Base-by-base conservation (phyloP, 2,797 vertebrate genomes). In the Neostethus bicornis region DNA sequence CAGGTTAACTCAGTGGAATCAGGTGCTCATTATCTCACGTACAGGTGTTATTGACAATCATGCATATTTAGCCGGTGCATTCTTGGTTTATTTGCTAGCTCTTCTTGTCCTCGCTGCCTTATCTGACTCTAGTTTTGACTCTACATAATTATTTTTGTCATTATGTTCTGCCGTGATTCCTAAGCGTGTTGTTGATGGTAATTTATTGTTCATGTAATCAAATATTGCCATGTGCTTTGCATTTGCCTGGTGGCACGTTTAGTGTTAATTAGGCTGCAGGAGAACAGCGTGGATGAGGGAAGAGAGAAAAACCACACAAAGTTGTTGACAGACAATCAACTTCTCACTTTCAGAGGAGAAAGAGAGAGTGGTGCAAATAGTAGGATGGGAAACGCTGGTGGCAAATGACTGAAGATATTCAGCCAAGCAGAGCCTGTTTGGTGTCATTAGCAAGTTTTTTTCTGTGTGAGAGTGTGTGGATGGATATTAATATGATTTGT, bases 131-230 rank as follows among this genome's bases (percentile, higher is more conserved):
- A 75, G 79, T 72, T 88, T 81, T 87, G 84, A 86, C 87, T 86
- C 57, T 70, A 81, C 87, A 77, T 89, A 88, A 91, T 90, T 86
- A 89, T 73, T 71, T 54, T 64, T 77, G 75, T 73, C 85, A 87
- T 74, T 74, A 75, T 73, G 69, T 81, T 84, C 81, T 85, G 74
- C 59, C 54, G 77, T 66, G 81, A 81, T 87, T 80, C 68, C 56
- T 75, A 70, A 81, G 78, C 67, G 54, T 72, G 80, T 90, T 91
- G 88, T 91, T 91, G 89, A 87, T 88, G 87, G 85, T 91, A 91
- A 92, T 91, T 90, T 89, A 89, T 91, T 88, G 87, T 90, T 89
- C 85, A 81, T 91, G 88, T 91, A 85, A 88, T 91, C 89, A 91
- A 91, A 91, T 90, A 90, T 86, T 90, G 87, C 85, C 72, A 76